phyloP scores from a whole-genome alignment of 2,113 vertebrate genomes.

The Nibea coibor region DNA sequence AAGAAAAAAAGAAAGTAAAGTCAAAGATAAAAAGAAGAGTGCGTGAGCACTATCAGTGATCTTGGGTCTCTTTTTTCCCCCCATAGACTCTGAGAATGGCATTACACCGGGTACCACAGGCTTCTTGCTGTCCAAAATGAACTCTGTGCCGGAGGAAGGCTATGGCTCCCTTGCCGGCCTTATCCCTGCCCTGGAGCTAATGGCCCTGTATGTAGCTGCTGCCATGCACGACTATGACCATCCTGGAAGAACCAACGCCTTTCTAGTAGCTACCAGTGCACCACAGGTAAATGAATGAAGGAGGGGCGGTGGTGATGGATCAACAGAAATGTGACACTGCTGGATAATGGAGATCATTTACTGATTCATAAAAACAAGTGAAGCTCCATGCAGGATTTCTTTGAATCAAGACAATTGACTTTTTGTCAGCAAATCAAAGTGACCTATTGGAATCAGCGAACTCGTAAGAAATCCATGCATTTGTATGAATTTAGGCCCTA shows the following conservation, averaged over 20 bases:
- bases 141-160: constrained; percentile 82
- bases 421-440: background rate
- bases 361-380: background rate
- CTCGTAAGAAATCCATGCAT: background rate
- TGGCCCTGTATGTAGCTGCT: constrained; percentile 97
- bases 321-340: background rate
- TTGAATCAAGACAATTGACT: background rate
- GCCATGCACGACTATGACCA: constrained; percentile 99
- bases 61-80: constrained; percentile 10
- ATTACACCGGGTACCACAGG: constrained; percentile 87
- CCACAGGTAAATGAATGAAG: constrained; percentile 84
- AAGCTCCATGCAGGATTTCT: background rate
- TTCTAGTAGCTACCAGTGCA: constrained; percentile 96
- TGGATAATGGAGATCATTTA: background rate
- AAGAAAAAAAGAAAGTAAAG: too few species aligned
- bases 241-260: constrained; percentile 97
- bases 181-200: constrained; percentile 94
- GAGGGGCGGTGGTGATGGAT: background rate
- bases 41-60: background rate
- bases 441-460: background rate
- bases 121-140: constrained; percentile 91
- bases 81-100: constrained; percentile 90
- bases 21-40: background rate
- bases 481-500: background rate
- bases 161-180: constrained; percentile 92